Conservation (phyloP, 2,888 invertebrate genomes). For the Deladenus siricidicola region DNA sequence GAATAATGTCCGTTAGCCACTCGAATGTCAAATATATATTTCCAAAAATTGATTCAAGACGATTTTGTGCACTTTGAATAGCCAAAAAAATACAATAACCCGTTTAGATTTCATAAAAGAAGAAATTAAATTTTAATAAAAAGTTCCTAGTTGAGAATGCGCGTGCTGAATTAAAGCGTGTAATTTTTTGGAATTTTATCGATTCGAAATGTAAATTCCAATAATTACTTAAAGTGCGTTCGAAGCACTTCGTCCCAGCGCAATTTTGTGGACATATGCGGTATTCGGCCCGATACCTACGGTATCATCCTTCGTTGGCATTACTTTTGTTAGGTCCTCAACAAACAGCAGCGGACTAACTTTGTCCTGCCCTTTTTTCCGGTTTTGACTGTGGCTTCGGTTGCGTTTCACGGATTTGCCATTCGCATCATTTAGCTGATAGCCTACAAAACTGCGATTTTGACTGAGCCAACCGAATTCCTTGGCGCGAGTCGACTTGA, state of each 20-base stretch:
- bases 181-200: background rate
- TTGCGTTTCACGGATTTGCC: background rate
- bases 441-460: background rate
- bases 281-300: constrained; percentile 15
- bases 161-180: too few species aligned
- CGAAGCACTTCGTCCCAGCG: constrained; percentile 32
- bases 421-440: background rate
- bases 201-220: background rate
- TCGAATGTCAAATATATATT: too few species aligned
- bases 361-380: background rate
- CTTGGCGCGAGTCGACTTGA: constrained; percentile 21
- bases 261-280: constrained; percentile 34
- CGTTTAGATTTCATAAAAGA: too few species aligned
- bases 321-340: constrained; percentile 8
- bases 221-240: constrained; percentile 30
- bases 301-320: constrained; percentile 16
- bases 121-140: too few species aligned
- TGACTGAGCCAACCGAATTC: constrained; percentile 16
- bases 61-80: too few species aligned
- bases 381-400: background rate
- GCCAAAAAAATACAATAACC: too few species aligned
- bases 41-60: too few species aligned
- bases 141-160: too few species aligned
- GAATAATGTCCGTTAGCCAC: too few species aligned
- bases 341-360: background rate